phyloP scores from a whole-genome alignment of 2,797 vertebrate species.

The Sebastes flavidus region DNA sequence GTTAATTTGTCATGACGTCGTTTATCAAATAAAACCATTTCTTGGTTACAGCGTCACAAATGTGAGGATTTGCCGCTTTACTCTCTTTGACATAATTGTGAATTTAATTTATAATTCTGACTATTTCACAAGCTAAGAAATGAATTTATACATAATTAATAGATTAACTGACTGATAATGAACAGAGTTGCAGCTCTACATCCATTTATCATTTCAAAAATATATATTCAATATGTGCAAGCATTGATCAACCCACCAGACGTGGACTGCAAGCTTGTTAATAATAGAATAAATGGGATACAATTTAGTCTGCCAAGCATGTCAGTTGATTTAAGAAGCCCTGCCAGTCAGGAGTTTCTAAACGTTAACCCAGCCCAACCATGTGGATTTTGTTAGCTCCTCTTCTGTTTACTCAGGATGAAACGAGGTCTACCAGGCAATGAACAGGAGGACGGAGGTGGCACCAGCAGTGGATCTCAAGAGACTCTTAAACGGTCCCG shows the following conservation, averaged over 20 bases:
- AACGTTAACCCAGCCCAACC: background rate
- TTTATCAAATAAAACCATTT: background rate
- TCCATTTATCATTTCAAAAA: background rate
- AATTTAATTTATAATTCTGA: background rate
- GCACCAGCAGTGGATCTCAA: constrained; percentile 56
- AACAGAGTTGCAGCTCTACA: background rate
- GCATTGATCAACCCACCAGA: background rate
- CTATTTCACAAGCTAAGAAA: background rate
- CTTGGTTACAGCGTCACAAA: background rate
- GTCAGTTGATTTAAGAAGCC: background rate
- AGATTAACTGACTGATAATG: background rate
- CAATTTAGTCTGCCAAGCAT: background rate
- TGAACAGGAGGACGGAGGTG: constrained; percentile 68
- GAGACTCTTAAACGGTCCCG: constrained; percentile 61
- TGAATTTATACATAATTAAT: background rate
- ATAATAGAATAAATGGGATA: background rate
- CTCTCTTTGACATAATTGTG: background rate
- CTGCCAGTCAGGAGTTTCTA: background rate
- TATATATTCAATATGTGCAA: background rate
- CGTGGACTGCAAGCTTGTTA: background rate
- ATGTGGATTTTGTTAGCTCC: constrained; percentile 19
- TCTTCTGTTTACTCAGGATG: constrained; percentile 62
- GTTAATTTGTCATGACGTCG: background rate
- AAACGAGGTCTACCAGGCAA: constrained; percentile 63
- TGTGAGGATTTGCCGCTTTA: background rate